Base-by-base conservation (phyloP, 2,113 vertebrate genomes). In the Nanorana parkeri region DNA sequence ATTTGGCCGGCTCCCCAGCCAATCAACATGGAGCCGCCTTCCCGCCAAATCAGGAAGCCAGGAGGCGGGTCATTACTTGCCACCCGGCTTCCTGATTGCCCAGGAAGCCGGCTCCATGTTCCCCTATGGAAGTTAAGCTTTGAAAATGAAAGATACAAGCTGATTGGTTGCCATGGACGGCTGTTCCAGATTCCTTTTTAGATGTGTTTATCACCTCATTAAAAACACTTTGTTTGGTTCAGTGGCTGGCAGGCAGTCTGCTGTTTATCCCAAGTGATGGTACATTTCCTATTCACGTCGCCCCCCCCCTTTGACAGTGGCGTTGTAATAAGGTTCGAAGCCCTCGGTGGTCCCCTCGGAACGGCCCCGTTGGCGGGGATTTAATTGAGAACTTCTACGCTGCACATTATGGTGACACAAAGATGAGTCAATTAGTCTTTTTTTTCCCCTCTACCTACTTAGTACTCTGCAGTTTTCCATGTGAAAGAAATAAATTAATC, bases 401-500 rank as follows among this genome's bases (percentile, higher is more conserved):
- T 21, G 26, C 20, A 6, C 28, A 11, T 68, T 78, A 68, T 58
- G 28, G 17, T 36, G 77, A 56, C 64, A 68, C 5, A 19, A 10
- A 60, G 74, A 77, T 65, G 36, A 77, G 41, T 29, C 60, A 65
- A 47, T 58, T 76, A 66, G 60, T 65, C 36, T 77, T 52, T 75
- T 47, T 77, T 51, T 55, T 36, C 4, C 29, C 29, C 32, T 69
- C 32, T 69, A 26, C 17, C 66, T 26, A 20, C 65, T 61, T 58
- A 36, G n/a, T 60, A 58, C 69, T 80, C 21, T 61, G 54, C 8
- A 19, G 10, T 58, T 47, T n/a, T 29, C 36, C 4, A n/a, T 56
- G 32, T 68, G 77, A 60, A 80, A 60, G 55, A 61, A 61, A 60
- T 26, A 61, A 69, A 60, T 60, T 51, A 80, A 80, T 80, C 78